Evolutionary conservation across 1,140 invertebrate species (phyloP), one percentile per base, ranked within the genome.

Genomic region (Frieseomelitta varia): DNA sequence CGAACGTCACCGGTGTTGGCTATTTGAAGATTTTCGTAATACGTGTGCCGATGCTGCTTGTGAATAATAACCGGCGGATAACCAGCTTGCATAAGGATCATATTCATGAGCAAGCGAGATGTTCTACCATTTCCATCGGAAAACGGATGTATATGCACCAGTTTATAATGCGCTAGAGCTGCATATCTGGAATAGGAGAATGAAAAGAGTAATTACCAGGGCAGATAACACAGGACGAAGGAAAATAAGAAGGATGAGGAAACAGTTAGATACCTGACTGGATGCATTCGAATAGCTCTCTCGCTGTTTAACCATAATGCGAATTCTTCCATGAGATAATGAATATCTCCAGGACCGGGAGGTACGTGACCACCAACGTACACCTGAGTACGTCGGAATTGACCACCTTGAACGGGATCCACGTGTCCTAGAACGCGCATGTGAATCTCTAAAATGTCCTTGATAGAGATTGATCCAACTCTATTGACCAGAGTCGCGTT

Each of bases 11-110:
- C 98, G 88, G 97, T 96, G 92, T 99, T 99, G 0, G 98, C 99
- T 30, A 97, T 95, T 92, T 99, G 97, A 21, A 99, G 94, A 90
- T 97, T 97, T 87, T 98, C 96, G 92, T 99, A 99, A 93, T 98
- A 98, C 67, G 97, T 96, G 84, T 97, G 96, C 4, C 98, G 95
- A 90, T 99, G 98, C 91, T 99, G 97, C 90, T 99, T 99, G 77
- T 97, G 96, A 78, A 99, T 98, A 74, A 99, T 99, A 11, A 99
- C 98, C 1, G 99, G 98, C 8, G 99, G 99, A 95, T 98, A 99
- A 1, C 99, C 99, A n/a, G 98, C 97, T 94, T 98, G 97, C 98
- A 99, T 99, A n/a, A 99, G 95, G 84, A 99, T 97, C 84, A 99
- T 96, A 93, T 99, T 99, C 99, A 99, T 99, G 1, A 99, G 95